Evolutionary conservation across 2,797 vertebrate genomes (phyloP), one percentile per base, ranked within the genome.

Genomic region (Pseudochirops corinnae): DNA sequence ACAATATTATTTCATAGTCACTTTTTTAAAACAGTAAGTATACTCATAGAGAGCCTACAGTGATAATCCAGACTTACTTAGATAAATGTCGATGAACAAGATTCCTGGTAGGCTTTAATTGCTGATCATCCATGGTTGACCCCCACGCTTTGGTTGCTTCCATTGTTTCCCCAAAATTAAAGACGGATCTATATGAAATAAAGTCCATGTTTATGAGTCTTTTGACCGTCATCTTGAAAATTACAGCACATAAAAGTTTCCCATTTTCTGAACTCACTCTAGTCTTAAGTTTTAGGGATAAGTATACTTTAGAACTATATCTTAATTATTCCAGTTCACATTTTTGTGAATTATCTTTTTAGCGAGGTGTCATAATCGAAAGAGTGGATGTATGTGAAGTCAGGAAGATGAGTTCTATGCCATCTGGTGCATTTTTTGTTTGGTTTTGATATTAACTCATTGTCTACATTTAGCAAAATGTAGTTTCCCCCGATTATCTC

Each of bases 31-130:
- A 57, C 56, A 33, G 4, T 96, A 93, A 94, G 39, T n/a, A 31
- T 90, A 60, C 31, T 67, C 92, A 94, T 56, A 56, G 94, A 24
- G 13, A 93, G n/a, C 16, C n/a, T 91, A 67, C 7, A 58, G 26
- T 62, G 33, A 92, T 91, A 91, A 5, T 90, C 29, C 50, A 95
- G 57, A 94, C 14, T 95, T 55, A 31, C 94, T 95, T 95, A 53
- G 18, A 90, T 92, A 96, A 96, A 90, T 57, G 46, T 53, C 58
- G 31, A 74, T 94, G 53, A 55, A 94, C 57, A 74, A 97, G 95
- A 56, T 94, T 46, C 87, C 82, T 95, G 24, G 91, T 96, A 97
- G 94, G 52, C 91, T 95, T 94, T 96, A 94, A 52, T 87, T 97
- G 67, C 93, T 26, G 2, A 50, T 87, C 74, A 46, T 92, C n/a